These are phyloP conservation scores for Steinernema khuongi DNA, from an alignment of 1,140 invertebrate species.

Conservation along the genomic window DNA sequence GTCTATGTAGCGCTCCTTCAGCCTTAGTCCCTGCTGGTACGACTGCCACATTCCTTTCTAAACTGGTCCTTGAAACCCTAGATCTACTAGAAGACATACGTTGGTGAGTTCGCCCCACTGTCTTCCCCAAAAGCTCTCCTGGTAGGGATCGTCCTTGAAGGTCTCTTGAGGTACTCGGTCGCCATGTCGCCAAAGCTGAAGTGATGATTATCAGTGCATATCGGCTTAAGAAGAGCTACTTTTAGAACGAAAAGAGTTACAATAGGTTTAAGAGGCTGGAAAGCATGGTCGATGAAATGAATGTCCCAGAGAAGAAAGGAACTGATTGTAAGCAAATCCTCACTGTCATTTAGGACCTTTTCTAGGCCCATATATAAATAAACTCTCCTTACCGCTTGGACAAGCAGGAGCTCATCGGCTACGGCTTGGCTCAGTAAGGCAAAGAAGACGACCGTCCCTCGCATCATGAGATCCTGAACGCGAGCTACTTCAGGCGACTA, in stretches of 20 bases:
- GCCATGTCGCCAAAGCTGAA: constrained; percentile 34
- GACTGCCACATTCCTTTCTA: constrained; percentile 25
- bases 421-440: too few relatives aligned
- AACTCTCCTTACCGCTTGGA: not conserved
- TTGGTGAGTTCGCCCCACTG: constrained; percentile 21
- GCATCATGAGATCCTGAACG: too few relatives aligned
- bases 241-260: too few relatives aligned
- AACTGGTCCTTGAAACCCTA: not conserved
- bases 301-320: too few relatives aligned
- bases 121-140: constrained; percentile 2
- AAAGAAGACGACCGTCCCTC: too few relatives aligned
- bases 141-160: constrained; percentile 31
- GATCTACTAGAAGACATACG: constrained; percentile 1
- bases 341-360: too few relatives aligned
- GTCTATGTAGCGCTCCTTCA: constrained; percentile 21
- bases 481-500: too few relatives aligned
- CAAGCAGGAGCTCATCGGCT: not conserved
- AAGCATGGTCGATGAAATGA: too few relatives aligned
- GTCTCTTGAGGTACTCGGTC: constrained; percentile 23
- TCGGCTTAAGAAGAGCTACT: not conserved
- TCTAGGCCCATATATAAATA: too few relatives aligned
- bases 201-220: not conserved
- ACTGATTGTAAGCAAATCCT: too few relatives aligned
- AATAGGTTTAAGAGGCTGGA: too few relatives aligned
- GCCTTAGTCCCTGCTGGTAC: constrained; percentile 23